These are phyloP conservation scores for Drosophila pachea DNA, from an alignment of 1,140 invertebrate genomes.

Conservation along the genomic window DNA sequence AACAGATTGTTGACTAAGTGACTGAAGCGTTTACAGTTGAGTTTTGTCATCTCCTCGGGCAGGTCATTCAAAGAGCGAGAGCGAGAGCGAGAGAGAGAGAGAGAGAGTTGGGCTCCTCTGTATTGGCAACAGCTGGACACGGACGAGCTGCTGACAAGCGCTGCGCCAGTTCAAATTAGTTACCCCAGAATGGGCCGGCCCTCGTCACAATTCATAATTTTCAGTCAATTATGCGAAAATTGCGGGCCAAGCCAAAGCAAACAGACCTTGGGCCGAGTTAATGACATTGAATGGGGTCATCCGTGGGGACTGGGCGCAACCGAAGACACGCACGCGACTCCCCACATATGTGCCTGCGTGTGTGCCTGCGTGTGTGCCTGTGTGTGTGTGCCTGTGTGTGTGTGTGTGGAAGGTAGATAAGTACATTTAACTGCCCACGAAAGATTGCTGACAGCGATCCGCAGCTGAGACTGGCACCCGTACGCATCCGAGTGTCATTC, in stretches of 20 bases:
- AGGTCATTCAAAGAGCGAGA: too few relatives aligned
- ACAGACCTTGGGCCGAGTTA: conserved; percentile 72
- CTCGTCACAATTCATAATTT: conserved; percentile 69
- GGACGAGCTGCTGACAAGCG: conserved; percentile 25
- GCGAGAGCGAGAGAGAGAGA: background rate
- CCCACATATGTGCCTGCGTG: background rate
- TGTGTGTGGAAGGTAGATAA: conserved; percentile 31
- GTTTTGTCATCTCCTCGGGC: conserved; percentile 3
- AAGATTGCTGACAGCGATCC: conserved; percentile 71
- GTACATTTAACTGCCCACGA: conserved; percentile 44
- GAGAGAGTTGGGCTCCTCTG: too few relatives aligned
- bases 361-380: background rate
- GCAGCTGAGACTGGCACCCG: conserved; percentile 44
- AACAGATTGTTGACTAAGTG: conserved; percentile 76
- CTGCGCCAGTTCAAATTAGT: conserved; percentile 51
- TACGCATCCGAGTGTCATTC: conserved; percentile 47
- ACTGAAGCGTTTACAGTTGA: conserved; percentile 64
- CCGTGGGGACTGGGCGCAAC: conserved; percentile 11
- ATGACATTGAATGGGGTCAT: conserved; percentile 75
- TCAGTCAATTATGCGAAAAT: conserved; percentile 71
- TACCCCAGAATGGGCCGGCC: conserved; percentile 22
- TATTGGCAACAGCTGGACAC: conserved; percentile 24
- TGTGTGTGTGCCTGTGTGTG: background rate
- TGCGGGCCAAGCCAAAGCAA: conserved; percentile 57
- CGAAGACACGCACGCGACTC: conserved; percentile 22